Conservation (phyloP, 2,113 vertebrate species). For the Pandion haliaetus region DNA sequence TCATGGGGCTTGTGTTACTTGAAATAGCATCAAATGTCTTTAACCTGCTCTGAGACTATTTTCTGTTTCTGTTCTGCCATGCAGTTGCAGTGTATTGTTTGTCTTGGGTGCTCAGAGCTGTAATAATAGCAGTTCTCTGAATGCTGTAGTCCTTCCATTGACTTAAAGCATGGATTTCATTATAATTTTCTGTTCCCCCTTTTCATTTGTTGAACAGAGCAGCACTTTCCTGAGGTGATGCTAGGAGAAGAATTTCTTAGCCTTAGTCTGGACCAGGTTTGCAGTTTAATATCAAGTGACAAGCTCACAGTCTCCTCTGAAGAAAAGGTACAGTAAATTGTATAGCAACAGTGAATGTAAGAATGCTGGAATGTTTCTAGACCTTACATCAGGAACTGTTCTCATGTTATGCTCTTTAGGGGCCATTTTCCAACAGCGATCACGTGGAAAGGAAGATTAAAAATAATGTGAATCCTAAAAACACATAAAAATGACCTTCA, state of each 20-base stretch:
- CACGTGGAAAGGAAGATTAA: not conserved
- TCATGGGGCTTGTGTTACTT: not conserved
- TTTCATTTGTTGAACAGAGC: constrained; percentile 85
- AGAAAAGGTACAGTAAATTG: constrained; percentile 86
- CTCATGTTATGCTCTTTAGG: not conserved
- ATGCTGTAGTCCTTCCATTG: not conserved
- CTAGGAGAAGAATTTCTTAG: constrained; percentile 94
- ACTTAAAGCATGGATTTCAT: constrained; percentile 13
- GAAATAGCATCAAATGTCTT: not conserved
- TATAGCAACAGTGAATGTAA: not conserved
- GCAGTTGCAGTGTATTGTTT: not conserved
- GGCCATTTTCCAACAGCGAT: not conserved
- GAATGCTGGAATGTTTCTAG: not conserved
- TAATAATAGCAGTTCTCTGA: not conserved
- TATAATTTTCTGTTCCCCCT: constrained; percentile 63
- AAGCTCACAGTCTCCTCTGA: constrained; percentile 95
- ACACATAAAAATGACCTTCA: not conserved
- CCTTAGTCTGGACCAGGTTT: constrained; percentile 93
- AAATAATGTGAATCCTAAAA: constrained; percentile 6
- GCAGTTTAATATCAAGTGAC: constrained; percentile 94
- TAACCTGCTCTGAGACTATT: not conserved
- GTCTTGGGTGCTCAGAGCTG: not conserved
- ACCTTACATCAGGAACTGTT: not conserved
- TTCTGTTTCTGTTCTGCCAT: not conserved
- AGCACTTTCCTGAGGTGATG: constrained; percentile 95